These are phyloP conservation scores for Pelobates fuscus DNA, from an alignment of 2,113 vertebrate genomes.

Conservation along the genomic window DNA sequence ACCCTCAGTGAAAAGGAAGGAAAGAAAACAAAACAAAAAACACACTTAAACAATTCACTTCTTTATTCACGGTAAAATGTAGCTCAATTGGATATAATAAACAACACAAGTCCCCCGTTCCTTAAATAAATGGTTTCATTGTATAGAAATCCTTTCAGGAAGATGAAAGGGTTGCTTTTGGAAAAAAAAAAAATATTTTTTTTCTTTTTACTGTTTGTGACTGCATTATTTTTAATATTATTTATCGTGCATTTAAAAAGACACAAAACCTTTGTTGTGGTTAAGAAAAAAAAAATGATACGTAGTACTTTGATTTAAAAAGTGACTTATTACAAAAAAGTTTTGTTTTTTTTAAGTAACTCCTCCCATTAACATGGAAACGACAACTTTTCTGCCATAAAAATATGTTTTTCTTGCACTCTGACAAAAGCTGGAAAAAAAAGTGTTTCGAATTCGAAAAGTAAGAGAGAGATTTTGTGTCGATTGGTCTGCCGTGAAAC, in stretches of 20 bases:
- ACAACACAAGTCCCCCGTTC: background rate
- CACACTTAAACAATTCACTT: background rate
- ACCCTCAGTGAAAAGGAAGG: background rate
- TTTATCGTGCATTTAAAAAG: too few relatives aligned
- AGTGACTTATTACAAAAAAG: too few relatives aligned
- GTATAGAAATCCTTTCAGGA: background rate
- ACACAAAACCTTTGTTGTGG: too few relatives aligned
- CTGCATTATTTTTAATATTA: too few relatives aligned
- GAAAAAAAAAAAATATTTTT: background rate
- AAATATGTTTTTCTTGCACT: background rate
- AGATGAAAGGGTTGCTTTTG: background rate
- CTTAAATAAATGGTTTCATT: background rate
- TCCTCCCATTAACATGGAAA: slow-evolving; percentile 7
- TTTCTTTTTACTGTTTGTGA: background rate
- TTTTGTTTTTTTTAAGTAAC: too few relatives aligned
- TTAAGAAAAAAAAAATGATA: too few relatives aligned
- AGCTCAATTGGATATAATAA: background rate
- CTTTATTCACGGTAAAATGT: background rate
- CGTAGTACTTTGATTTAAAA: too few relatives aligned
- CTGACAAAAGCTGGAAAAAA: background rate
- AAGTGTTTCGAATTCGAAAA: background rate
- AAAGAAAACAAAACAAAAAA: background rate
- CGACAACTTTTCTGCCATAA: background rate
- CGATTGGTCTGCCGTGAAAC: background rate
- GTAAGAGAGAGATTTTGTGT: background rate